phyloP scores from a whole-genome alignment of 2,888 invertebrate species.

The Nomada fucata region DNA sequence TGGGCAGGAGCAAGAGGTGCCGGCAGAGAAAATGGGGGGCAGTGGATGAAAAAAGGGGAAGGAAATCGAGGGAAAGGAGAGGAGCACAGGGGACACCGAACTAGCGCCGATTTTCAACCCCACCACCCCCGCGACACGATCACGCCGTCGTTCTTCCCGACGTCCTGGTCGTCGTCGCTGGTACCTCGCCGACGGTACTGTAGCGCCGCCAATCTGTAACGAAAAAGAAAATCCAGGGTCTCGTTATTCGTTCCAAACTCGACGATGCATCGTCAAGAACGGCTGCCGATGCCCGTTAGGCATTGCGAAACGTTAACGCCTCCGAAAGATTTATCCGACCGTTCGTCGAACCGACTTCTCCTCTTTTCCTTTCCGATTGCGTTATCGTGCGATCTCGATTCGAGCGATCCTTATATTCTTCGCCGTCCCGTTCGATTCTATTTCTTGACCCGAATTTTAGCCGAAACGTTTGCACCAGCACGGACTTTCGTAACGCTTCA shows the following conservation, averaged over 20 bases:
- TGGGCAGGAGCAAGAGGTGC: constrained; percentile 39
- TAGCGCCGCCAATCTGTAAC: constrained; percentile 61
- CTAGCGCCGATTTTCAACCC: constrained; percentile 69
- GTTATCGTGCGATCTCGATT: background rate
- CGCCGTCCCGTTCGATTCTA: constrained; percentile 17
- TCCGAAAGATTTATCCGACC: background rate
- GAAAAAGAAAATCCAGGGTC: constrained; percentile 30
- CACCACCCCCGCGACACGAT: constrained; percentile 64
- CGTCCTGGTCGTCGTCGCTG: constrained; percentile 30
- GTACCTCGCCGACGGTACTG: constrained; percentile 48
- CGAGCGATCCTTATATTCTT: background rate
- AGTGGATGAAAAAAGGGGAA: constrained; percentile 49
- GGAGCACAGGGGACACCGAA: constrained; percentile 53
- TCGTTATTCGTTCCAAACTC: constrained; percentile 39
- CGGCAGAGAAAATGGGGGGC: constrained; percentile 33
- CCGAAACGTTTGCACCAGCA: constrained; percentile 29
- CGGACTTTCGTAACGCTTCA: constrained; percentile 50
- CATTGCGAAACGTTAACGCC: background rate
- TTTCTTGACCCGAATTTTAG: constrained; percentile 55
- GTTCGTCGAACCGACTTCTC: background rate
- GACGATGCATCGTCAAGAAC: background rate
- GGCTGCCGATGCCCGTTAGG: background rate
- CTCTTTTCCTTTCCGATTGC: background rate
- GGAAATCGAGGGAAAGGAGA: constrained; percentile 29
- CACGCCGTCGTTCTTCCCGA: constrained; percentile 48